Conservation (phyloP, 35 echinoderm and acorn worm species). For the Chiridota heheva region DNA sequence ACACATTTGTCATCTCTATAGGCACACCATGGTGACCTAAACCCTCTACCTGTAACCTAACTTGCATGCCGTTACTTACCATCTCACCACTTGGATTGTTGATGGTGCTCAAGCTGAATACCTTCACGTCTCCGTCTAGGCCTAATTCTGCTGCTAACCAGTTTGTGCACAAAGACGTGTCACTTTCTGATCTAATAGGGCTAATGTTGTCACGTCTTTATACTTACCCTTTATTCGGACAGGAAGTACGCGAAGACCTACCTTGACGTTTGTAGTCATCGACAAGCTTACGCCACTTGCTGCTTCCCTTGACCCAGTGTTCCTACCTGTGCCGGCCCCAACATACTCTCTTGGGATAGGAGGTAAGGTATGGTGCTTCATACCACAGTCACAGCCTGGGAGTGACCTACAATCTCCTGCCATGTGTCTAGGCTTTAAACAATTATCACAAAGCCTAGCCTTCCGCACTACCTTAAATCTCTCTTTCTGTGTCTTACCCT, state of each 20-base stretch:
- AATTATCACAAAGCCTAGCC: conserved; percentile 51
- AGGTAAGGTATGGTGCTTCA: conserved; percentile 47
- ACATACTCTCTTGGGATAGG: background rate
- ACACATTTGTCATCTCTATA: conserved; percentile 33
- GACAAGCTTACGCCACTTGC: background rate
- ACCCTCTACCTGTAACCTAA: conserved; percentile 7
- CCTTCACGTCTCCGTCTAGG: background rate
- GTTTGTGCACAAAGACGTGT: conserved; percentile 1
- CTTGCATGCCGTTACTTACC: background rate
- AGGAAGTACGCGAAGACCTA: no score
- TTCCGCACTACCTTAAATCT: conserved; percentile 33
- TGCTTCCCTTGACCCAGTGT: background rate
- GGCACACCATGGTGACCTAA: background rate
- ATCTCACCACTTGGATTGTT: background rate
- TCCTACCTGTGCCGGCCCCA: background rate
- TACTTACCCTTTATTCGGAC: no score
- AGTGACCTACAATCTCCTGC: conserved; percentile 17
- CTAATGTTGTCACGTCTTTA: no score
- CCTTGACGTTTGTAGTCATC: no score
- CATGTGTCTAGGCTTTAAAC: conserved; percentile 48
- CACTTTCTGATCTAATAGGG: conserved; percentile 20
- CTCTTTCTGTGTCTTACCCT: conserved; percentile 29
- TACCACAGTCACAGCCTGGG: conserved; percentile 38
- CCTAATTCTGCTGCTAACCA: background rate
- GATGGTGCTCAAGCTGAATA: background rate